Evolutionary conservation across 2,797 vertebrate genomes (phyloP).

Genomic region (Heterohyrax brucei): DNA sequence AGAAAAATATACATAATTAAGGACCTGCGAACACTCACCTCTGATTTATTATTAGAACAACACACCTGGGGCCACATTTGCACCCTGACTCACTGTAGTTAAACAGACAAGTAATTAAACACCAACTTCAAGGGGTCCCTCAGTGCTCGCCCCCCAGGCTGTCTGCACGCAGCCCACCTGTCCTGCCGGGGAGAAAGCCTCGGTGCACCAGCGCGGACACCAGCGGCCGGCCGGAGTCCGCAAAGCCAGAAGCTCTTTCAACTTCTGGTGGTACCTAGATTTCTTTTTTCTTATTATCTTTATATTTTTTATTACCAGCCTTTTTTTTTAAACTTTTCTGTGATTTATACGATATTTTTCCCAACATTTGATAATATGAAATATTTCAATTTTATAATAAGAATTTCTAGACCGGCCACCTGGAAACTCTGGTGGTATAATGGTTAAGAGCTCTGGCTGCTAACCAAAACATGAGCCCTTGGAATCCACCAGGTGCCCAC

Average conservation of each 20-base stretch:
- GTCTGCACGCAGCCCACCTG: neutral
- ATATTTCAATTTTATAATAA: slow-evolving; percentile 61
- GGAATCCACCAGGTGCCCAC: no score
- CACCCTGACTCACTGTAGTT: slow-evolving; percentile 58
- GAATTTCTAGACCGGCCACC: neutral
- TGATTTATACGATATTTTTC: slow-evolving; percentile 26
- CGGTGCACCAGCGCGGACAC: no score
- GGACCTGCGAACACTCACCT: slow-evolving; percentile 70
- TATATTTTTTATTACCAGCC: neutral
- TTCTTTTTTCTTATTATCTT: neutral
- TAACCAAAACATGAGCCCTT: no score
- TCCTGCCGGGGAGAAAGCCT: neutral
- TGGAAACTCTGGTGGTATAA: neutral
- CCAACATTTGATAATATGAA: slow-evolving; percentile 42
- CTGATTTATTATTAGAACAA: slow-evolving; percentile 83
- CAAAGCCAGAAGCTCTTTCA: no score
- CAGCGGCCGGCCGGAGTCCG: neutral
- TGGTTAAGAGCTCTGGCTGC: no score
- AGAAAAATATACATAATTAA: slow-evolving; percentile 85
- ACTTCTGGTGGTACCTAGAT: no score
- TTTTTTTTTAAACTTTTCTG: slow-evolving; percentile 54
- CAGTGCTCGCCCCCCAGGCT: neutral
- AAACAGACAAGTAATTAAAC: slow-evolving; percentile 73
- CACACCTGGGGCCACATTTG: slow-evolving; percentile 67
- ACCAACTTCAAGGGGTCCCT: neutral